Base-by-base conservation (phyloP, 2,113 vertebrate genomes). In the Phylloscopus trochilus region DNA sequence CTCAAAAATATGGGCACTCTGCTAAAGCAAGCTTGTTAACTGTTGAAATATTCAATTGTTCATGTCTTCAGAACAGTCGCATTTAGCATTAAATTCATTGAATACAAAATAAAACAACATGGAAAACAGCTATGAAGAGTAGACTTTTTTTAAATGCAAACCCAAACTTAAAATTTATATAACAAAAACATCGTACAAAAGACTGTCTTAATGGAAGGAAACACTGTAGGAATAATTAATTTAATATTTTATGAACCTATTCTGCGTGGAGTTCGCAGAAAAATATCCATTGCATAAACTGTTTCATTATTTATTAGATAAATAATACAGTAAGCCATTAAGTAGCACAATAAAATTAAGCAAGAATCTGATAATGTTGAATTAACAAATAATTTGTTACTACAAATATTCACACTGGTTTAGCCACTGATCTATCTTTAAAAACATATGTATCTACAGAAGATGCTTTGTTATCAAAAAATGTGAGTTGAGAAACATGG, bases 181-280 rank as follows among this genome's bases (percentile, higher is more conserved):
- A 87, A 97, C 79, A 63, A 91, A 97, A 96, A 95, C 31, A 66
- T 79, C 69, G 49, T 85, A 83, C 49, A 88, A 93, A 96, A 97
- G 74, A 83, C 53, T 95, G 67, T 96, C 89, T 96, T 89, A 83
- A 96, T 95, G 80, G 96, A 83, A 97, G 88, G 76, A 97, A 89
- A 78, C 87, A 96, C 60, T 73, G 89, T 47, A 97, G 66, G 41
- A 97, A 96, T 97, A 98, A 97, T 97, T 98, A 96, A 98, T 97
- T 98, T 97, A 98, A 97, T 97, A 97, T 98, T 98, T 98, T 97
- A 98, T 97, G 94, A 98, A 97, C 58, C 83, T 89, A 87, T 96
- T 97, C 93, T 86, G 63, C 78, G 95, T 82, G 49, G 93, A 95
- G 83, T 96, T 97, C 97, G 86, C 90, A 94, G 87, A 92, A 96